A percentile compares a stretch with the other conserved stretches of the same genome.
These are phyloP conservation scores for Acleris holmiana DNA, from an alignment of 2,888 invertebrate genomes.

Conservation along the genomic window DNA sequence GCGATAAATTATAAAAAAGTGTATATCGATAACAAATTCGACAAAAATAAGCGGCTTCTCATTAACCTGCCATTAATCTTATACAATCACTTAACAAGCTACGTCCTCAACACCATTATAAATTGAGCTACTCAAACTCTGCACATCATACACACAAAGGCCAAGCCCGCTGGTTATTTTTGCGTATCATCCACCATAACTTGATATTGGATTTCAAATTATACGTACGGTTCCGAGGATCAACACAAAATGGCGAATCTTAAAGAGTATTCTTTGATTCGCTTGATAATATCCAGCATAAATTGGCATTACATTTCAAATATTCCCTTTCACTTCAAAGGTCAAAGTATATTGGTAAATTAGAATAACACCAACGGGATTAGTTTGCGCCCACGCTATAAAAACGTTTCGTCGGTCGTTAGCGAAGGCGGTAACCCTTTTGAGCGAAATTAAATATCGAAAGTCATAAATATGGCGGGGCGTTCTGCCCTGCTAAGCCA, in stretches of 20 bases:
- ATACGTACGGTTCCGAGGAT: no score
- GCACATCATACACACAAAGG: no score
- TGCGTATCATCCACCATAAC: no score
- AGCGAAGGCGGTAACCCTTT: conserved; percentile 43
- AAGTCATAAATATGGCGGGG: conserved; percentile 58
- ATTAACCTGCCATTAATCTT: conserved; percentile 69
- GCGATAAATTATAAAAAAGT: conserved; percentile 17
- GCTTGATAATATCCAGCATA: neutral
- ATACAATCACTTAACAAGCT: conserved; percentile 64
- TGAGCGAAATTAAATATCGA: conserved; percentile 56
- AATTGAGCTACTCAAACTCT: no score
- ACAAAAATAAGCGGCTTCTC: conserved; percentile 48
- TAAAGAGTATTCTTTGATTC: no score
- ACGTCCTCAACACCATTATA: no score
- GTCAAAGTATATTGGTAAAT: conserved; percentile 41
- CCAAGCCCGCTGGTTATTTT: no score
- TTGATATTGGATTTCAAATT: no score
- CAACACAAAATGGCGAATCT: no score
- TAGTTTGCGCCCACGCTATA: conserved; percentile 47
- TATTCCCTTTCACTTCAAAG: no score
- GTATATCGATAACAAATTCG: conserved; percentile 30
- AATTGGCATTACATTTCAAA: neutral
- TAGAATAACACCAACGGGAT: conserved; percentile 47
- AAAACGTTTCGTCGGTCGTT: conserved; percentile 29
- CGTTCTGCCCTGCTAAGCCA: no score